Conservation (phyloP, 1,140 invertebrate species). For the Glossosoma conforme region DNA sequence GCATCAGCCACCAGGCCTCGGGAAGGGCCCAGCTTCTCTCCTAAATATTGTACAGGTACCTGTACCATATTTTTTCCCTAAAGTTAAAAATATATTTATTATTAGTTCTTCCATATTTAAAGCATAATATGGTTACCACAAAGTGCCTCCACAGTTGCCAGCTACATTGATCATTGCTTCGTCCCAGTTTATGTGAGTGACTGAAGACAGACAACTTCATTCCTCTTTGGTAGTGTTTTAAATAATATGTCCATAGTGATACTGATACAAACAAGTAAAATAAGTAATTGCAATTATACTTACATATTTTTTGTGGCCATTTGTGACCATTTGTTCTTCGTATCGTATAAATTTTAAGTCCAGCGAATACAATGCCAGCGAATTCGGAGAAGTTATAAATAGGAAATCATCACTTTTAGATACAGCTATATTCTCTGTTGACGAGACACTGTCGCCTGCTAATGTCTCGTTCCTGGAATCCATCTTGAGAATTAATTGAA, state of each 20-base stretch:
- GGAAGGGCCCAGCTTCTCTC: conserved; percentile 37
- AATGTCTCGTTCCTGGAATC: not conserved
- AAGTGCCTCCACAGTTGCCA: not conserved
- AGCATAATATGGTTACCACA: not conserved
- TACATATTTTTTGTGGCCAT: not conserved
- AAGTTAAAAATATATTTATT: not conserved
- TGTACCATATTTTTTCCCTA: conserved; percentile 6
- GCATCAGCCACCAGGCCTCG: conserved; percentile 33
- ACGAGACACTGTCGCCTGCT: conserved; percentile 2
- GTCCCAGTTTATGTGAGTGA: not conserved
- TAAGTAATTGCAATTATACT: too few species aligned
- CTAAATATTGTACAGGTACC: conserved; percentile 23
- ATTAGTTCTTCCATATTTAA: not conserved
- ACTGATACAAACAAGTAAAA: too few species aligned
- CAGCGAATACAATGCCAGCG: conserved; percentile 7
- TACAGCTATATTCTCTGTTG: conserved; percentile 17
- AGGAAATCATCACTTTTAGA: conserved; percentile 16
- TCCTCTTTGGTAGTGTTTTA: not conserved
- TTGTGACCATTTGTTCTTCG: conserved; percentile 2
- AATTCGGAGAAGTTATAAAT: conserved; percentile 17
- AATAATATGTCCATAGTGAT: not conserved
- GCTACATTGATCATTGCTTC: not conserved
- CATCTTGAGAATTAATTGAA: conserved; percentile 9
- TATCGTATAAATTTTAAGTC: conserved; percentile 8
- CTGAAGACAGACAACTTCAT: not conserved